Conservation (phyloP, 2,888 invertebrate genomes). For the Pseudoips prasinana region DNA sequence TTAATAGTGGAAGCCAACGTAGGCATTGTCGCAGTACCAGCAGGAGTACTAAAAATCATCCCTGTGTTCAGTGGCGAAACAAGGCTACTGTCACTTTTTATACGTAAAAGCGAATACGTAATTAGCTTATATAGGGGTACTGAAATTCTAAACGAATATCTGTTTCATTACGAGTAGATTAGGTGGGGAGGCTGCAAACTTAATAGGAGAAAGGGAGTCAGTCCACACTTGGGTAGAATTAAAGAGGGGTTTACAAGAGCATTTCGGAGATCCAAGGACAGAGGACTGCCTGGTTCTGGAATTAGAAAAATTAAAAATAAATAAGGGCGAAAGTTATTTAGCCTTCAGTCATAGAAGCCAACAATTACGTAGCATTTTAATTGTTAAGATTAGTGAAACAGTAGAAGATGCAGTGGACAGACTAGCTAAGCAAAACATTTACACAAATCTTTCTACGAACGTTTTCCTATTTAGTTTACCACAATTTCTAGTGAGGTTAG, state of each 20-base stretch:
- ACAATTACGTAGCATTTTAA: neutral
- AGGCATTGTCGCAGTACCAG: neutral
- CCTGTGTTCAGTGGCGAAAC: neutral
- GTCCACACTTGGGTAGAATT: neutral
- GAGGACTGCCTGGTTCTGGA: slow-evolving; percentile 1
- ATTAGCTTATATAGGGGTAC: neutral
- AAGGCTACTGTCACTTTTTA: slow-evolving; percentile 1
- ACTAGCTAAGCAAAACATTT: neutral
- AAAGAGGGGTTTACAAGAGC: neutral
- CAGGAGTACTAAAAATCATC: neutral
- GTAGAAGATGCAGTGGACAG: neutral
- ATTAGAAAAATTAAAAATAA: slow-evolving; percentile 1
- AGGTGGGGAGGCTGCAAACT: slow-evolving; percentile 1
- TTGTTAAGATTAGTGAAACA: neutral
- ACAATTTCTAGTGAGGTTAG: neutral
- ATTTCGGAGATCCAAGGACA: neutral
- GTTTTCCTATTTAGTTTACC: neutral
- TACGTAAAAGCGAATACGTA: neutral
- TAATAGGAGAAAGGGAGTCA: neutral
- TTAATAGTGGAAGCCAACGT: neutral
- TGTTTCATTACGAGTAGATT: slow-evolving; percentile 1
- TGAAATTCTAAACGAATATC: neutral
- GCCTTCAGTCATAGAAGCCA: neutral
- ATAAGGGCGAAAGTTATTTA: slow-evolving; percentile 2
- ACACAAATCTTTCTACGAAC: neutral